phyloP scores from a whole-genome alignment of 2,113 vertebrate genomes.

The Melanerpes formicivorus region DNA sequence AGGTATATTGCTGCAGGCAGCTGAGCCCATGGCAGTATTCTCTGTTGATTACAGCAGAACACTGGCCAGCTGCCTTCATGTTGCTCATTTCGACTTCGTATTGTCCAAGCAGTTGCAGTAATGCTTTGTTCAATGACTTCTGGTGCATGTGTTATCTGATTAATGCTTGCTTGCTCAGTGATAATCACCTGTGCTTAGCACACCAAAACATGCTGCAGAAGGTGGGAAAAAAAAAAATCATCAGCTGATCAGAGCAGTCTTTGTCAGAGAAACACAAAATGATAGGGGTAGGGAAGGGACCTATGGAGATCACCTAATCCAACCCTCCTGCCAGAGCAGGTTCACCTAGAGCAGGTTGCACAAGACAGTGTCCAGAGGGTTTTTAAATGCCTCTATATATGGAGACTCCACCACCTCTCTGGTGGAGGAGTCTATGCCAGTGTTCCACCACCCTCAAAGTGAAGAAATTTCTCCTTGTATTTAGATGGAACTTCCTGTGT shows the following conservation, averaged over 20 bases:
- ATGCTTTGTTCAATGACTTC: background rate
- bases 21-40: slow-evolving; percentile 13
- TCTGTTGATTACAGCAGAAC: slow-evolving; percentile 9
- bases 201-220: background rate
- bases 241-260: background rate
- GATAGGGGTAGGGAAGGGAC: too few species aligned
- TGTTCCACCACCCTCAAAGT: too few species aligned
- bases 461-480: too few species aligned
- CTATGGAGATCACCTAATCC: too few species aligned
- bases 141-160: background rate
- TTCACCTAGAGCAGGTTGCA: too few species aligned
- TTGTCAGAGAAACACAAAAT: background rate
- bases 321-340: too few species aligned
- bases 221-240: background rate
- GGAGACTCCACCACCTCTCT: too few species aligned
- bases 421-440: too few species aligned
- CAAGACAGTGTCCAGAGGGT: too few species aligned
- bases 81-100: background rate
- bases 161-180: background rate
- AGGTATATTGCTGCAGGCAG: background rate
- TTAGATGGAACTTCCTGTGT: too few species aligned
- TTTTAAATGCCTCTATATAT: too few species aligned
- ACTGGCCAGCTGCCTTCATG: background rate
- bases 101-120: background rate
- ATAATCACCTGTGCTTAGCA: background rate